phyloP scores from a whole-genome alignment of 2,797 vertebrate genomes.

The Myripristis jacobus region DNA sequence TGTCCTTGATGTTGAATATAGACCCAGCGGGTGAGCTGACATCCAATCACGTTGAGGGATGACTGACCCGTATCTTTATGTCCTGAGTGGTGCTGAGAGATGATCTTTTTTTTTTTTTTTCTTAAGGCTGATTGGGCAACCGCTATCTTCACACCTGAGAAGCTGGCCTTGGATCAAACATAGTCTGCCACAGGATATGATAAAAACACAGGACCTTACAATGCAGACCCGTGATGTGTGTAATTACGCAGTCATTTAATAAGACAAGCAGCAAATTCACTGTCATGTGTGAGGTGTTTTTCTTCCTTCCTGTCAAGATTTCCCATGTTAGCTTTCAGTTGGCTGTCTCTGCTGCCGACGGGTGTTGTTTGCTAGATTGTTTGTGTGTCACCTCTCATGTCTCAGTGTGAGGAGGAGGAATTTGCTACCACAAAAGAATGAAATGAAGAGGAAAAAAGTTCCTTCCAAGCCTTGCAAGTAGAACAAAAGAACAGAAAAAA shows the following conservation, averaged over 20 bases:
- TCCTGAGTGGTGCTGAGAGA: constrained; percentile 70
- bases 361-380: constrained; percentile 78
- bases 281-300: constrained; percentile 69
- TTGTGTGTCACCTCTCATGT: constrained; percentile 77
- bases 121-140: constrained; percentile 62
- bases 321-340: constrained; percentile 77
- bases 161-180: constrained; percentile 52
- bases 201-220: constrained; percentile 63
- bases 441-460: constrained; percentile 79
- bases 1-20: constrained; percentile 75
- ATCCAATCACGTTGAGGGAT: constrained; percentile 80
- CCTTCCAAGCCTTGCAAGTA: constrained; percentile 72
- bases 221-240: constrained; percentile 68
- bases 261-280: constrained; percentile 72
- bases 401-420: constrained; percentile 74
- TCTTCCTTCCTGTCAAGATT: constrained; percentile 73
- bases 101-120: constrained; percentile 56
- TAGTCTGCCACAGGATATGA: constrained; percentile 36
- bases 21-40: constrained; percentile 73
- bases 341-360: constrained; percentile 68
- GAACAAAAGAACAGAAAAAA: constrained; percentile 78
- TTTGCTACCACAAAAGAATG: constrained; percentile 76
- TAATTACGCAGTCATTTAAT: constrained; percentile 78
- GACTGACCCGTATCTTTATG: constrained; percentile 74
- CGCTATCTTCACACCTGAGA: constrained; percentile 62